A percentile compares a stretch with the other conserved stretches of the same genome.
Conservation (phyloP, 2,113 vertebrate genomes). For the Thalassoma bifasciatum region DNA sequence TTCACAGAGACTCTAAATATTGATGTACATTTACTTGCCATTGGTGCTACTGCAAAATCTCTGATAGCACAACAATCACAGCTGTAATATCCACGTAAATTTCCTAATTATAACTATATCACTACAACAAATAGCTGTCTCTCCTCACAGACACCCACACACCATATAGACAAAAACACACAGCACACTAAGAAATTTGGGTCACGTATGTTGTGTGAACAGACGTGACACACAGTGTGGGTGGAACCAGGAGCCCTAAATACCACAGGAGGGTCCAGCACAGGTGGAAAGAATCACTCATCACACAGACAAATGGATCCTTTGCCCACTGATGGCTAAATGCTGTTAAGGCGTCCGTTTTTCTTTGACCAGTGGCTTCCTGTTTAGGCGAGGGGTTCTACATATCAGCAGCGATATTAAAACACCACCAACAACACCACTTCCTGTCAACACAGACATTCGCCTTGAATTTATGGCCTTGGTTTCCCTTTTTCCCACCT, state of each 20-base stretch:
- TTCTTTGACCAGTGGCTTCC: conserved; percentile 63
- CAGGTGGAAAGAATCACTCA: conserved; percentile 77
- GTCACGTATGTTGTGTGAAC: conserved; percentile 34
- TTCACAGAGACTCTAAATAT: no score
- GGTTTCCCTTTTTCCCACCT: conserved; percentile 59
- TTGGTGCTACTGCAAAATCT: no score
- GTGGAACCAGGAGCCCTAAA: conserved; percentile 38
- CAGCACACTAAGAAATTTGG: conserved; percentile 18
- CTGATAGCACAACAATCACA: background rate
- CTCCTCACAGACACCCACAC: conserved; percentile 1
- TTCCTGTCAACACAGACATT: conserved; percentile 78
- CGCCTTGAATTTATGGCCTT: conserved; percentile 62
- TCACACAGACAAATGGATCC: conserved; percentile 71
- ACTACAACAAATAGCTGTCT: background rate
- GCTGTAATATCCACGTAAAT: background rate
- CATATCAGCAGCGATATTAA: conserved; percentile 62
- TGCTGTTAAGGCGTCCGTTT: conserved; percentile 54
- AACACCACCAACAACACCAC: conserved; percentile 63
- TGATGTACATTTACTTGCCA: no score
- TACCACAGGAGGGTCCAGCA: conserved; percentile 31
- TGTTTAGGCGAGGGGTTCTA: conserved; percentile 61
- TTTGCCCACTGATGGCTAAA: conserved; percentile 57
- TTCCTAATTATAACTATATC: background rate
- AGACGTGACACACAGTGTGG: conserved; percentile 24
- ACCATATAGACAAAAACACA: background rate